Conservation (phyloP, 2,888 invertebrate species). For the Anticlea derivata region DNA sequence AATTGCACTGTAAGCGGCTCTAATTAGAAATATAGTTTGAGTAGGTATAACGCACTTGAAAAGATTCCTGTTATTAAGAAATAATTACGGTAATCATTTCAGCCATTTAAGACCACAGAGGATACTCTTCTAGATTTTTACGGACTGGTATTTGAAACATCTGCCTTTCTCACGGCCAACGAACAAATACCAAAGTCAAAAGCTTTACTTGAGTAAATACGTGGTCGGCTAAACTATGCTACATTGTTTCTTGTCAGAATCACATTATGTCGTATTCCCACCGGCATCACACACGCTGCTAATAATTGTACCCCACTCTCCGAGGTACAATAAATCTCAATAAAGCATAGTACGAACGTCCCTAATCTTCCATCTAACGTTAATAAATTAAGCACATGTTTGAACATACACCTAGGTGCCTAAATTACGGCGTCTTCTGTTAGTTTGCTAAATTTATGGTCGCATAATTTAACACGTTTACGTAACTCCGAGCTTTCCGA, state of each 20-base stretch:
- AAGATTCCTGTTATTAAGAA: slow-evolving; percentile 30
- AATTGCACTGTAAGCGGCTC: slow-evolving; percentile 17
- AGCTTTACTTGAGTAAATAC: slow-evolving; percentile 37
- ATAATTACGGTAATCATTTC: slow-evolving; percentile 34
- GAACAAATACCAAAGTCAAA: slow-evolving; percentile 23
- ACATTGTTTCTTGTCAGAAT: slow-evolving; percentile 33
- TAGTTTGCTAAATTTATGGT: slow-evolving; percentile 40
- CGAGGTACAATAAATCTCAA: slow-evolving; percentile 72
- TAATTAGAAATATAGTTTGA: slow-evolving; percentile 17
- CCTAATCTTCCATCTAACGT: slow-evolving; percentile 45
- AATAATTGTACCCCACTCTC: slow-evolving; percentile 66
- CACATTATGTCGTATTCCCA: slow-evolving; percentile 64
- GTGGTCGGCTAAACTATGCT: slow-evolving; percentile 40
- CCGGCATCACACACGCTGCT: slow-evolving; percentile 53
- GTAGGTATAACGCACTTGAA: slow-evolving; percentile 3
- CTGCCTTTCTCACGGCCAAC: slow-evolving; percentile 32
- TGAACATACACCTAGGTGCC: slow-evolving; percentile 35
- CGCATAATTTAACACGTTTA: slow-evolving; percentile 38
- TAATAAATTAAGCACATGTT: slow-evolving; percentile 56
- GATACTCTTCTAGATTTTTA: slow-evolving; percentile 36
- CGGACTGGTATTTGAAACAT: slow-evolving; percentile 27
- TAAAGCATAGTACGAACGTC: slow-evolving; percentile 55
- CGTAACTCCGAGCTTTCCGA: slow-evolving; percentile 29
- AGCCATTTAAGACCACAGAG: slow-evolving; percentile 39
- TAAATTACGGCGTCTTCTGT: slow-evolving; percentile 37